Base-by-base conservation (phyloP, 1,140 invertebrate species). In the Bombyx mandarina region DNA sequence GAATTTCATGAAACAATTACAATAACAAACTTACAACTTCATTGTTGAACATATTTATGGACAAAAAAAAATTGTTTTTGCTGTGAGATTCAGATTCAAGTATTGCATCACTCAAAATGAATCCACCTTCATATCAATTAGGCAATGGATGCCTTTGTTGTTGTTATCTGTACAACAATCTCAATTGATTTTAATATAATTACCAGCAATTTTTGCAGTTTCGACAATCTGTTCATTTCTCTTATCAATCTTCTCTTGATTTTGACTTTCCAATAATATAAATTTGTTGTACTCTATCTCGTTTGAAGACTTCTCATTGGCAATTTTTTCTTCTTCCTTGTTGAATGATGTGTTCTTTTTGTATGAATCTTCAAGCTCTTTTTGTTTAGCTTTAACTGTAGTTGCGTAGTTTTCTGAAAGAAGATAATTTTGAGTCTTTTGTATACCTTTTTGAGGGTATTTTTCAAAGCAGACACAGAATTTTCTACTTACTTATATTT, bases 401-500 rank as follows among this genome's bases (percentile, higher is more conserved):
- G 71, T 57, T 52, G 67, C 75, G 62, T 84, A 84, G 60, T 82
- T 87, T 7, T 55, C 83, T 86, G 22, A 52, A 80, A 61, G 67
- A 58, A 57, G 47, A 54, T 54, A 43, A 43, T 42, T 42, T 42
- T 52, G 18, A 7, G 42, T 35, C n/a, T n/a, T 22, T 12, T 18
- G 22, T 12, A 18, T n/a, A 22, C 18, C n/a, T 12, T 51, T 51
- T 51, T 22, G 2, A 8, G 9, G 8, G 9, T 51, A 12, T 12
- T 51, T 51, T 9, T 51, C 1, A 12, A 51, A 22, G 45, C 10
- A 45, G 45, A 45, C 10, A 8, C 12, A 18, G 12, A 18, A 8
- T 50, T 52, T 52, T 52, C 52, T 42, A 60, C 65, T 70, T 75
- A 88, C 86, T 71, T 51, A 96, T 91, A 67, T 89, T 89, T 46